These are phyloP conservation scores for Arizona elegans DNA, from an alignment of 2,113 vertebrate species.

Conservation along the genomic window DNA sequence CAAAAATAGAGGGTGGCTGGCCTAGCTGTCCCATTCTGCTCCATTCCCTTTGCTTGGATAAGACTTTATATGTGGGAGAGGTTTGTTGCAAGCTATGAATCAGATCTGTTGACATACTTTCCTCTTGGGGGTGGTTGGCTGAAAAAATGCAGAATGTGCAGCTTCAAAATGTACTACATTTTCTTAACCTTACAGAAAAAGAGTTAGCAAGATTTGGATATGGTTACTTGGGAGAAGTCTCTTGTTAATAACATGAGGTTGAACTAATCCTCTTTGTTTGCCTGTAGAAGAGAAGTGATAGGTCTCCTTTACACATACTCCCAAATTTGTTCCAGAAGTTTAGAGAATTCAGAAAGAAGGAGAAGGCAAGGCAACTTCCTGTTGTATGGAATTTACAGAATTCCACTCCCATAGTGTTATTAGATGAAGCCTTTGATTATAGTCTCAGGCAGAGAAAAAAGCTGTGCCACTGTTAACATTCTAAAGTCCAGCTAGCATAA, in stretches of 20 bases:
- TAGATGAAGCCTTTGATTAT: neutral
- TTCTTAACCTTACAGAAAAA: constrained; percentile 3
- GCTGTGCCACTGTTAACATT: too few species aligned
- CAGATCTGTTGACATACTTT: constrained; percentile 47
- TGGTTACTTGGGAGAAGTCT: neutral
- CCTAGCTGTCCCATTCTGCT: neutral
- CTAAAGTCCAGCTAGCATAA: neutral
- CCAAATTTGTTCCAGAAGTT: neutral
- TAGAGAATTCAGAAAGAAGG: neutral
- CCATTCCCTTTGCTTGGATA: neutral
- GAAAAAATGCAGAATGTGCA: constrained; percentile 49
- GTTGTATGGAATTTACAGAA: neutral
- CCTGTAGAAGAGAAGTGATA: neutral
- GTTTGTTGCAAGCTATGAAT: constrained; percentile 16
- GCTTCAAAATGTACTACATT: constrained; percentile 34
- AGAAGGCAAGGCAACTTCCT: neutral
- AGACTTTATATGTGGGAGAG: constrained; percentile 16
- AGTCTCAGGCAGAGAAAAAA: neutral
- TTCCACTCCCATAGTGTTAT: neutral
- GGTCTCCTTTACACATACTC: neutral
- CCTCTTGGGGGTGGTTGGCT: constrained; percentile 22
- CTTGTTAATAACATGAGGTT: neutral
- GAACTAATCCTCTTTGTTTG: neutral
- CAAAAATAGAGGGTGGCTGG: neutral
- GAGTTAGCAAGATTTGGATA: neutral